Base-by-base conservation (phyloP, 2,113 vertebrate species). In the Sylvietta virens region DNA sequence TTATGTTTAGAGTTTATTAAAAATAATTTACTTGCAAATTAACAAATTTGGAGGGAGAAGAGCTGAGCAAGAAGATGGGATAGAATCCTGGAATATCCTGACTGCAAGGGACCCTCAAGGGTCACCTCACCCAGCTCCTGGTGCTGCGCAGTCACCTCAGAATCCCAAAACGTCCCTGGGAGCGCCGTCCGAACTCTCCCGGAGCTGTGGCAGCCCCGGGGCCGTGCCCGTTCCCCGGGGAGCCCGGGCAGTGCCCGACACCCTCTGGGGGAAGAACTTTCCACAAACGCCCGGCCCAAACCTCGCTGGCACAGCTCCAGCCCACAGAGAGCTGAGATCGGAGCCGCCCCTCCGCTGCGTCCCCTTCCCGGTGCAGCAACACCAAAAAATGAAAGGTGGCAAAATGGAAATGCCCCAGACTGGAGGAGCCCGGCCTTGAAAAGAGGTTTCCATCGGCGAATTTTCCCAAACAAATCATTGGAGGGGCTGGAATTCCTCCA, bases 141-240 rank as follows among this genome's bases (percentile, higher is more conserved):
- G 20, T 47, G 19, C 30, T 35, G 24, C 24, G 9, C 15, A 28
- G 31, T 10, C 35, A 50, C 31, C 24, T 10, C 45, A 24, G 31
- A 70, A 57, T 14, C 42, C 61, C 26, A 17, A 40, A 47, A 30
- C 0, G 2, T 7, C 15, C 44, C 50, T 14, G 20, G 3, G 10
- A 22, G 16, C 3, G 1, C 0, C 23, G 13, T 11, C 44, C 54
- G 15, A 35, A 30, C 0, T 0, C 18, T 35, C 53, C 45, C 3
- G 12, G 53, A 58, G 9, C 27, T 45, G 8, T 12, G 58, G 28
- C 53, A 50, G 35, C 13, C 8, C 5, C 4, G 21, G n/a, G 13
- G 22, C 40, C 0, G 1, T 45, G 33, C 5, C 62, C n/a, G 2
- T 24, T 45, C n/a, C 77, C 27, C 10, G 28, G 10, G 21, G 16